Conservation (phyloP, 2,888 invertebrate species). For the Drosophila nr. perissopoda region DNA sequence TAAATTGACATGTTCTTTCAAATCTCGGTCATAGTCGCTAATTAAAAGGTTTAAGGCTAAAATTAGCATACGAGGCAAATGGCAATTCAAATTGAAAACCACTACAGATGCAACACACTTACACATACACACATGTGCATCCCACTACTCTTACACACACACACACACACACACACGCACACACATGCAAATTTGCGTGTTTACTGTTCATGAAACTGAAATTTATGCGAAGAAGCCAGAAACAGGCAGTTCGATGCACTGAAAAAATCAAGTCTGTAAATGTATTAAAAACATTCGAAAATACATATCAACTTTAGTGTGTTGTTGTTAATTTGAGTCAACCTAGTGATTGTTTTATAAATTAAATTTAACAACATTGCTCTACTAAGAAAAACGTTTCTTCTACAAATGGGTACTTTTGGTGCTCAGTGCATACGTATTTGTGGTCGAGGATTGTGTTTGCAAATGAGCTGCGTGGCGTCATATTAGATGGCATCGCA, state of each 20-base stretch:
- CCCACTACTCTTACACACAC: slow-evolving; percentile 3
- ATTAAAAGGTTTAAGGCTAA: slow-evolving; percentile 81
- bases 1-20: slow-evolving; percentile 61
- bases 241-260: slow-evolving; percentile 16
- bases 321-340: neutral
- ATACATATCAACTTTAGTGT: neutral
- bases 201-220: slow-evolving; percentile 66
- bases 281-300: neutral
- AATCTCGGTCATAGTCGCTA: slow-evolving; percentile 79
- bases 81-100: slow-evolving; percentile 55
- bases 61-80: slow-evolving; percentile 72
- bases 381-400: neutral
- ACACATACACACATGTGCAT: slow-evolving; percentile 17
- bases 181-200: slow-evolving; percentile 59
- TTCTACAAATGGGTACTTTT: too few relatives aligned
- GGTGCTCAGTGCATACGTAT: neutral
- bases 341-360: neutral
- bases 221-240: slow-evolving; percentile 49
- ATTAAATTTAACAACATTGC: neutral
- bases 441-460: neutral
- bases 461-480: slow-evolving; percentile 47
- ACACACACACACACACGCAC: slow-evolving; percentile 11
- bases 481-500: slow-evolving; percentile 74
- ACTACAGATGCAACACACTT: slow-evolving; percentile 36
- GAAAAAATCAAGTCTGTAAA: neutral